phyloP scores from a whole-genome alignment of 2,797 vertebrate genomes.

The Tarsius wallacei region DNA sequence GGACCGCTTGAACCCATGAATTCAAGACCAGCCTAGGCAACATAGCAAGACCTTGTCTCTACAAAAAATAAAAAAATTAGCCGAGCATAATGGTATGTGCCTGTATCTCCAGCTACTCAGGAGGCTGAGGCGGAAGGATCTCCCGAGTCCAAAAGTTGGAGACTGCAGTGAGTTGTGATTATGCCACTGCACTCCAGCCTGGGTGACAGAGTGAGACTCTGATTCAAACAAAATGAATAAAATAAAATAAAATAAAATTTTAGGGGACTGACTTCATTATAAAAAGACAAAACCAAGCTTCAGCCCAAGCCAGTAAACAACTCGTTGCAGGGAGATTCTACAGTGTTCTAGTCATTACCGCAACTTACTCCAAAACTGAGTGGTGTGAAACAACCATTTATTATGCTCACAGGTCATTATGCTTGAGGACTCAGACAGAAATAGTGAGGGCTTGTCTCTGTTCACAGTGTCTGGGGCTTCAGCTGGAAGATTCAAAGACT shows the following conservation, averaged over 20 bases:
- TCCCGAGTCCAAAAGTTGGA: too few relatives aligned
- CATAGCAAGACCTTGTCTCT: too few relatives aligned
- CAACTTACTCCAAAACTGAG: not conserved
- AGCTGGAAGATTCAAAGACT: not conserved
- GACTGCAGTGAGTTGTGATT: too few relatives aligned
- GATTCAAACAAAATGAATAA: too few relatives aligned
- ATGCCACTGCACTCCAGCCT: too few relatives aligned
- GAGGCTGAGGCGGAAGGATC: too few relatives aligned
- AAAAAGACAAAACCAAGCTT: not conserved
- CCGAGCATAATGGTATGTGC: too few relatives aligned
- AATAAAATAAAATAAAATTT: not conserved
- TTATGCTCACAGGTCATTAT: not conserved
- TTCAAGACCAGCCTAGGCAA: too few relatives aligned
- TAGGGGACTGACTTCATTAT: not conserved
- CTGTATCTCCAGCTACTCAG: too few relatives aligned
- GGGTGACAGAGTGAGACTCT: too few relatives aligned
- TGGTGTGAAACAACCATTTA: not conserved
- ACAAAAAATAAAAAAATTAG: too few relatives aligned
- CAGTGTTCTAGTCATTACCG: not conserved
- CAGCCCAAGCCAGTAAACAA: not conserved
- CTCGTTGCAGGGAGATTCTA: not conserved
- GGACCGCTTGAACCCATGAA: too few relatives aligned
- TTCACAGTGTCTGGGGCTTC: not conserved
- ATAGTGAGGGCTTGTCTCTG: not conserved
- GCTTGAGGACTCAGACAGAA: not conserved